These are phyloP conservation scores for Protosalanx chinensis DNA, from an alignment of 2,797 vertebrate species.

Conservation along the genomic window DNA sequence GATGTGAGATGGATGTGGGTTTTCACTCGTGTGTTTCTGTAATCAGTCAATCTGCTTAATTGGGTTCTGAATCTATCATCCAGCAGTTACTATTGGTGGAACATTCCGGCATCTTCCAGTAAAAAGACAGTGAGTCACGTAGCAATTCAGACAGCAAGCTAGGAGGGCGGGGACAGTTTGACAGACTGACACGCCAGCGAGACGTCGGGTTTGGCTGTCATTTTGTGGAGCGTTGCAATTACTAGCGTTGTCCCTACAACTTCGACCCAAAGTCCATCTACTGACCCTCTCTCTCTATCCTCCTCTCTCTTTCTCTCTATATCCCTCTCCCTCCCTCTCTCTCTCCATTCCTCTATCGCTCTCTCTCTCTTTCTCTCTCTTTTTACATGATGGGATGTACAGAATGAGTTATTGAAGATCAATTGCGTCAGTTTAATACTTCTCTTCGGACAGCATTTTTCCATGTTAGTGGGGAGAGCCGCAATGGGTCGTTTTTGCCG, in stretches of 20 bases:
- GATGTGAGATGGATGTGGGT: neutral
- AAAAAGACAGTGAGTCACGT: slow-evolving; percentile 30
- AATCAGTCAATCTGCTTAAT: neutral
- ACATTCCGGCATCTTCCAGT: slow-evolving; percentile 41
- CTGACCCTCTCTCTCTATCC: slow-evolving; percentile 48
- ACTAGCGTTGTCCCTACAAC: slow-evolving; percentile 58
- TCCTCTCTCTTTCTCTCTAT: neutral
- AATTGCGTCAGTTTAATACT: slow-evolving; percentile 43
- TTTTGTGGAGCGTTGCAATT: slow-evolving; percentile 61
- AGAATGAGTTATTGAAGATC: slow-evolving; percentile 54
- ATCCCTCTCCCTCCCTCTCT: slow-evolving; percentile 12
- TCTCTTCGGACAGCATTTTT: slow-evolving; percentile 62
- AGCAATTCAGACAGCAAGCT: slow-evolving; percentile 33
- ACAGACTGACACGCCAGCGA: slow-evolving; percentile 41
- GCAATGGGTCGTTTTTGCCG: slow-evolving; percentile 55
- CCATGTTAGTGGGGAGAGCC: slow-evolving; percentile 56
- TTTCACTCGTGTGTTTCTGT: neutral
- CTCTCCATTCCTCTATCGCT: slow-evolving; percentile 11
- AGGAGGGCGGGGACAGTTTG: slow-evolving; percentile 11
- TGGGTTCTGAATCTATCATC: neutral
- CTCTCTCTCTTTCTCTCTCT: slow-evolving; percentile 14
- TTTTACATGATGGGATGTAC: slow-evolving; percentile 44
- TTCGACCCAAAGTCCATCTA: slow-evolving; percentile 65
- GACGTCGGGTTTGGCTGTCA: slow-evolving; percentile 53
- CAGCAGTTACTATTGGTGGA: neutral